Evolutionary conservation across 2,888 invertebrate genomes (phyloP), one percentile per base, ranked within the genome.

Genomic region (Dynastes grantii): DNA sequence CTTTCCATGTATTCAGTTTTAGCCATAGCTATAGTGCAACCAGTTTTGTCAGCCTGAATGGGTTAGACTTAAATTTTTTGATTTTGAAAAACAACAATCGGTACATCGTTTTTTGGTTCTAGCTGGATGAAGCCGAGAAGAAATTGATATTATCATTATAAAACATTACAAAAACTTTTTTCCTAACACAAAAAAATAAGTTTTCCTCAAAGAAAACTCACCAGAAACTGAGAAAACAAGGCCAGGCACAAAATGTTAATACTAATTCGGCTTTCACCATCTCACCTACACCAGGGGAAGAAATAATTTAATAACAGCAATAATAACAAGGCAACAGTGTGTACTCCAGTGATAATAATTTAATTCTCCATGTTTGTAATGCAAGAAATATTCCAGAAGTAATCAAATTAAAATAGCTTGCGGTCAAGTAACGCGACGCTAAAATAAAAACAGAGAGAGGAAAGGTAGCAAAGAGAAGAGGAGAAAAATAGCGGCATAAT

Each of bases 261-360:
- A 22, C 45, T 11, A 68, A 68, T 68, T 68, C 45, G 9, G 11
- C 65, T 68, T 51, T 49, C 27, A 45, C 16, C 37, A 13, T 68
- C 8, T 27, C 29, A 29, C 1, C 27, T 37, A 49, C 29, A 2
- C 9, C 11, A 22, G 9, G 49, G 27, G 49, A 49, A 68, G 16
- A 68, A 51, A 13, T 68, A 45, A 68, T 68, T 68, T 68, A 68
- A 49, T 68, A 68, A 68, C 22, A 68, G 11, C 67, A 68, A 68
- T 22, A 68, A 8, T 68, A 45, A 51, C 16, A 27, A 16, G 49
- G 49, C 67, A 27, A 53, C 53, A 6, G n/a, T 16, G 53, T 1
- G 3, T 16, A 16, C 53, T 13, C 9, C 53, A n/a, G 5, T 11
- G 27, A 11, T 16, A 45, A 49, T 68, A 68, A 68, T 45, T 68